phyloP scores from a whole-genome alignment of 2,888 invertebrate genomes.

The Thumatha senex region DNA sequence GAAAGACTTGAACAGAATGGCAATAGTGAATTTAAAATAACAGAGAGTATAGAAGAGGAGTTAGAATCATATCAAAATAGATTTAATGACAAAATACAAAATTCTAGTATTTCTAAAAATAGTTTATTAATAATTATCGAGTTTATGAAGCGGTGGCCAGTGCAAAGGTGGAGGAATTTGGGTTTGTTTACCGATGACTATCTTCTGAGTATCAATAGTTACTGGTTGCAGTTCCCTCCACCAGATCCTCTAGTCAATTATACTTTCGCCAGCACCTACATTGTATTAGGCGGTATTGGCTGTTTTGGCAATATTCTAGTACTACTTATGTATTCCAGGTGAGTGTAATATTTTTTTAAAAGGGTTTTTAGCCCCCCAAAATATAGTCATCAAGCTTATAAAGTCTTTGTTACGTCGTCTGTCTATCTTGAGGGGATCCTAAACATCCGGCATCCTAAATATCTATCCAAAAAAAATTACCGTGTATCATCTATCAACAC shows the following conservation, averaged over 20 bases:
- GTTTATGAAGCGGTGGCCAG: conserved; percentile 69
- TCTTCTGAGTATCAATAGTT: conserved; percentile 83
- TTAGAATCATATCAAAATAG: conserved; percentile 19
- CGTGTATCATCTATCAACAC: too few species aligned
- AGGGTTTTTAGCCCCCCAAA: too few species aligned
- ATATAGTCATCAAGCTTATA: too few species aligned
- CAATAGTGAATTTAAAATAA: conserved; percentile 17
- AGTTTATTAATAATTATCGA: conserved; percentile 42
- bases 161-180: conserved; percentile 75
- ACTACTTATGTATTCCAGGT: conserved; percentile 88
- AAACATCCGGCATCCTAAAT: too few species aligned
- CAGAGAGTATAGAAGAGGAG: conserved; percentile 25
- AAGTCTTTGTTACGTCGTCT: too few species aligned
- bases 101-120: conserved; percentile 16
- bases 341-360: conserved; percentile 46
- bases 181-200: conserved; percentile 84
- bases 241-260: conserved; percentile 83
- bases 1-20: conserved; percentile 14
- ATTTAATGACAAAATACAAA: conserved; percentile 15
- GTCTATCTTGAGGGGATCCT: too few species aligned
- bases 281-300: conserved; percentile 85
- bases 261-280: conserved; percentile 84
- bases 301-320: conserved; percentile 87
- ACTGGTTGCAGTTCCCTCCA: conserved; percentile 88
- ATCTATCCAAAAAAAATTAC: too few species aligned